Evolutionary conservation across 2,113 vertebrate species (phyloP), one percentile per base, ranked within the genome.

Genomic region (Osmerus mordax): DNA sequence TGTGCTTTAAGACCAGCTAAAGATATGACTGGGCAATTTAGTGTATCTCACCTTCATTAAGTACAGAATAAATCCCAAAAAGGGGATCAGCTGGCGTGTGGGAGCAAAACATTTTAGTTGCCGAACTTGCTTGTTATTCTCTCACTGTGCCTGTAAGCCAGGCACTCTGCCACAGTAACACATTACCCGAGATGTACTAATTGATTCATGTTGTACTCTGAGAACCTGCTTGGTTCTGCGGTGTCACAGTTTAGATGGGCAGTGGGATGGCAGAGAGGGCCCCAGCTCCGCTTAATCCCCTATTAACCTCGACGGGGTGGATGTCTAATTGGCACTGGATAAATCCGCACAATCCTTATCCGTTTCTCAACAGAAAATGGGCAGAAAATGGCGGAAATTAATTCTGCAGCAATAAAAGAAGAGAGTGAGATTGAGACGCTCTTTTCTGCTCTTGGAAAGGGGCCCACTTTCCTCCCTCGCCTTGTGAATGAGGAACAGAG

Each of bases 261-360:
- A 19, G 29, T 70, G 29, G 52, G 58, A 19, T 36, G 55, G 56
- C 64, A 65, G 47, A 25, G 70, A 65, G 70, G 71, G 69, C 72
- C 62, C 72, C 73, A 74, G 84, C 71, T 78, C 70, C 63, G 69
- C 73, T 79, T 81, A 81, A 82, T 83, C 80, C 80, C 56, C 72
- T 69, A 81, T 88, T 87, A 88, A 79, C 86, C 80, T 84, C 78
- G 73, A 68, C 23, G 72, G 74, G 72, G 72, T 79, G 68, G 83
- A 16, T 78, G 51, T 78, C 72, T 83, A 79, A 82, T 82, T 86
- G 78, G 55, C 54, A 4, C 59, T 51, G 67, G 5, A 67, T 62
- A 84, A 82, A 83, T 86, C 79, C 41, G 18, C 8, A 2, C 32
- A 81, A 78, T 70, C 61, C 77, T 59, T 36, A 66, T 77, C 47